Conservation (phyloP, 2,797 vertebrate species). For the Galaxias olidus region DNA sequence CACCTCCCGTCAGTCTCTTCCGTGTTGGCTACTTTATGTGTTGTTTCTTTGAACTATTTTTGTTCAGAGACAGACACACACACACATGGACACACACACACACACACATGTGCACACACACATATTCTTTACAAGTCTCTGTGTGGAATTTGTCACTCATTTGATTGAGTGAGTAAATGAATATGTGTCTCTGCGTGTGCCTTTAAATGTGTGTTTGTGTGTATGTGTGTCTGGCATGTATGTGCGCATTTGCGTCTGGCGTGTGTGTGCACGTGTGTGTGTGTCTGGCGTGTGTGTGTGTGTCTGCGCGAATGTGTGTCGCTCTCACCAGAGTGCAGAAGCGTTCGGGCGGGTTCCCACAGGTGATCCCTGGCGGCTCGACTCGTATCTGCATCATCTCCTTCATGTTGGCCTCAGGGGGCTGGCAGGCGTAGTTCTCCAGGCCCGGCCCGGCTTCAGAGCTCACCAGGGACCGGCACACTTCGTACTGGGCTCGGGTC, state of each 20-base stretch:
- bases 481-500: constrained; percentile 80
- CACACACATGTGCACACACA: no score
- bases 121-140: no score
- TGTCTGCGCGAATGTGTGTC: not conserved
- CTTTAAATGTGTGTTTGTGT: constrained; percentile 19
- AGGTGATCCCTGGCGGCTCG: constrained; percentile 90
- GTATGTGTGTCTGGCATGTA: constrained; percentile 12
- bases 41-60: no score
- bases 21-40: no score
- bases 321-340: constrained; percentile 93
- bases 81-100: no score
- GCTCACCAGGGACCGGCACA: constrained; percentile 84
- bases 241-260: constrained; percentile 10
- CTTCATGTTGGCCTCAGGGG: constrained; percentile 85
- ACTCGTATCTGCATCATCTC: constrained; percentile 89
- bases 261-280: constrained; percentile 4
- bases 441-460: constrained; percentile 84
- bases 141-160: no score
- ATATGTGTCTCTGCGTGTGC: no score
- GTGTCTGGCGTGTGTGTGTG: constrained; percentile 14
- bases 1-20: no score
- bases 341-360: constrained; percentile 90
- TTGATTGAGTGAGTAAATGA: no score
- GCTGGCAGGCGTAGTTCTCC: constrained; percentile 91
- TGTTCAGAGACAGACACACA: no score